Evolutionary conservation across 2,888 invertebrate genomes (phyloP), one percentile per base, ranked within the genome.

Genomic region (Camptogramma bilineatum): DNA sequence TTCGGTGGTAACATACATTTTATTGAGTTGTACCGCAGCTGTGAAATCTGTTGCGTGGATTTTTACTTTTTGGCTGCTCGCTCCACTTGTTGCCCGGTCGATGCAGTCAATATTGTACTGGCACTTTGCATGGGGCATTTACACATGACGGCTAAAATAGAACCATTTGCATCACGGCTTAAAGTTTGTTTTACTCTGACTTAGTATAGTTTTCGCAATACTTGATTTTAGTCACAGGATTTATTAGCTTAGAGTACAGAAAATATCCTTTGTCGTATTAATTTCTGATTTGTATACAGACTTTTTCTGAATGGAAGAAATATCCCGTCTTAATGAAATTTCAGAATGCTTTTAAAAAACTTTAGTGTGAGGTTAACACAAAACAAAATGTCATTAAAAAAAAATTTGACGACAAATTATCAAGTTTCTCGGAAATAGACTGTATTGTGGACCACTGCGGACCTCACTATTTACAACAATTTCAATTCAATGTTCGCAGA

Each of bases 51-150:
- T 55, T 57, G 65, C 55, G 54, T 47, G 51, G 4, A 16, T 62
- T 55, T 58, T 55, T 59, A 39, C 44, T 51, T 57, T 53, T 66
- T 59, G 58, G 34, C 51, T 47, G 44, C 19, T 18, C 54, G 62
- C 18, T 51, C 51, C 58, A 66, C 66, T 62, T 66, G 66, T 66
- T 66, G 66, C 62, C 17, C 4, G 56, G 42, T 17, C 56, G 52
- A 50, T 46, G 53, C 63, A 42, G 46, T 48, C 48, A 39, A 56
- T 56, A 50, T 21, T 48, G 56, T 48, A 48, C 48, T 21, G 48
- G 19, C 48, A 16, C 16, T 56, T 48, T 39, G 42, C 53, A 21
- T 39, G 18, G 3, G 19, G 13, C 24, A 48, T 48, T 19, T 48
- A 13, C 13, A 46, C 17, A 47, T 19, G 5, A 42, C 4, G 44